phyloP scores from a whole-genome alignment of 2,113 vertebrate species.

The Psephotus haematonotus region DNA sequence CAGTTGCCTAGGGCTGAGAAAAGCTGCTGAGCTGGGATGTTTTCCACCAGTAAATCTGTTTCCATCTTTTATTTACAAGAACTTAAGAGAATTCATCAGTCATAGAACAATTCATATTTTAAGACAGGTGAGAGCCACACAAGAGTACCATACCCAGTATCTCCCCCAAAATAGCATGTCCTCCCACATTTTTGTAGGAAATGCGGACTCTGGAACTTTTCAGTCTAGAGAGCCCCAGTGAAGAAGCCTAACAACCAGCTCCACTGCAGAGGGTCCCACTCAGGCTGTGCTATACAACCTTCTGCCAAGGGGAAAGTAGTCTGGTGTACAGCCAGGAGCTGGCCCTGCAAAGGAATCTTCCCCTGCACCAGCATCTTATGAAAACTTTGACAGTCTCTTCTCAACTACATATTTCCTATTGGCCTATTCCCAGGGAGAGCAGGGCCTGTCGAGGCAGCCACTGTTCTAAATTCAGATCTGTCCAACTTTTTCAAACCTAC shows the following conservation, averaged over 20 bases:
- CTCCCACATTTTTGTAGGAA: not conserved
- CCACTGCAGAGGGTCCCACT: not conserved
- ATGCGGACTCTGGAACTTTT: not conserved
- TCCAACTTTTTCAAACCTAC: not conserved
- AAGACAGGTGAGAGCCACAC: not conserved
- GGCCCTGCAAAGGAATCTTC: not conserved
- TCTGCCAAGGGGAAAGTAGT: not conserved
- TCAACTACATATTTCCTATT: not conserved
- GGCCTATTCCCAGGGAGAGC: not conserved
- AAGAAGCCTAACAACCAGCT: not conserved
- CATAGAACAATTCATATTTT: not conserved
- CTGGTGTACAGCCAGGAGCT: not conserved
- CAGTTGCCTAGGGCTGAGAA: not conserved
- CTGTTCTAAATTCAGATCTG: not conserved
- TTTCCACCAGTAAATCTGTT: not conserved
- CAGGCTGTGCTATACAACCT: not conserved
- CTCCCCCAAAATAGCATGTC: not conserved
- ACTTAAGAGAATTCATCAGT: not conserved
- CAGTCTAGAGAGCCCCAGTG: not conserved
- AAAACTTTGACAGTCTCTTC: not conserved
- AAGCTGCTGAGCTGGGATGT: not conserved
- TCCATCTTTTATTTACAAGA: conserved; percentile 20
- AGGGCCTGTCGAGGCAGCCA: not conserved
- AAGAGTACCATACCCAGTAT: not conserved
- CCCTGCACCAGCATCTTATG: not conserved